Conservation (phyloP, 2,888 invertebrate genomes). For the Eristalis pertinax region DNA sequence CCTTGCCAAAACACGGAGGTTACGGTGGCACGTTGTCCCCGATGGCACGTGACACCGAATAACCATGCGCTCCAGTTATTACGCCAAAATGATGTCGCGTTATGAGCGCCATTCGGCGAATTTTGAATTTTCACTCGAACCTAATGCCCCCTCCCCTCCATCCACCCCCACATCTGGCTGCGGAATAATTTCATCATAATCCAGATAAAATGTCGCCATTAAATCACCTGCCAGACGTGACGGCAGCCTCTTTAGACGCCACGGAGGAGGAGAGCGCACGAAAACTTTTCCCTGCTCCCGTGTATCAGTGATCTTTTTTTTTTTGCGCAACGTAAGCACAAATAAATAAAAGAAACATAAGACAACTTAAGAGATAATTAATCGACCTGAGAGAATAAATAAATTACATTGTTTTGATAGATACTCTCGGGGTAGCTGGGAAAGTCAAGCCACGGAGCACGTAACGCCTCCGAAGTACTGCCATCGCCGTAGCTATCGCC, state of each 20-base stretch:
- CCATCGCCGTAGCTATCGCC: background rate
- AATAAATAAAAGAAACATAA: constrained; percentile 35
- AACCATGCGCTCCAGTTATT: constrained; percentile 23
- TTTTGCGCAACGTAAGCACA: constrained; percentile 42
- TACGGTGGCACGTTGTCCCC: background rate
- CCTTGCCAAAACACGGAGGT: no score
- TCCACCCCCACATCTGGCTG: constrained; percentile 4
- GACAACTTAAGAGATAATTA: constrained; percentile 67
- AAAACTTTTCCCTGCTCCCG: constrained; percentile 16
- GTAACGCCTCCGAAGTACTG: background rate
- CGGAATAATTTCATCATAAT: constrained; percentile 52
- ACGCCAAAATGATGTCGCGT: constrained; percentile 38
- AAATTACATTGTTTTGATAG: constrained; percentile 59
- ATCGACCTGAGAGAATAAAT: constrained; percentile 63
- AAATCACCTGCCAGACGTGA: constrained; percentile 49
- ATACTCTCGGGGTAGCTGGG: constrained; percentile 49
- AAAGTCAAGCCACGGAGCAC: constrained; percentile 25
- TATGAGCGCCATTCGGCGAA: constrained; percentile 39
- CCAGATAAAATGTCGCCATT: constrained; percentile 45
- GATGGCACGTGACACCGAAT: constrained; percentile 37
- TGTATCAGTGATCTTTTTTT: constrained; percentile 27
- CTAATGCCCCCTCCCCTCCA: background rate
- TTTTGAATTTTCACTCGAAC: constrained; percentile 30
- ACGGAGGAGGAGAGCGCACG: background rate
- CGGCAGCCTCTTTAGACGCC: constrained; percentile 8